phyloP scores from a whole-genome alignment of 2,888 invertebrate species.

The Tiliacea citrago region DNA sequence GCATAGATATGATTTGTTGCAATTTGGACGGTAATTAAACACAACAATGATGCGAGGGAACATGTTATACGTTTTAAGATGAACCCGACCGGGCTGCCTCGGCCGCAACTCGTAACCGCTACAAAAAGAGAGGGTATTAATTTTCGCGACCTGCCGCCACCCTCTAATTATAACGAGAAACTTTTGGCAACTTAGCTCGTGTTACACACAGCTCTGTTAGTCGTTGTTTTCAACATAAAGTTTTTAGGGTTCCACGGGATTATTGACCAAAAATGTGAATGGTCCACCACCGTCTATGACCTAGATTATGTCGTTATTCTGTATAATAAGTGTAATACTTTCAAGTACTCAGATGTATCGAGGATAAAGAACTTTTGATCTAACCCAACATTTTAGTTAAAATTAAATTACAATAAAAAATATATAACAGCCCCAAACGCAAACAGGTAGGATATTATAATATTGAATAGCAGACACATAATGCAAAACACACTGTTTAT shows the following conservation, averaged over 20 bases:
- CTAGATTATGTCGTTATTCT: too few relatives aligned
- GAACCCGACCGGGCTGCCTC: conserved; percentile 16
- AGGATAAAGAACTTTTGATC: background rate
- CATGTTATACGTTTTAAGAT: conserved; percentile 50
- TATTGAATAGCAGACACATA: background rate
- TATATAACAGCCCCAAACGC: too few relatives aligned
- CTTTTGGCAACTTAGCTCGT: conserved; percentile 81
- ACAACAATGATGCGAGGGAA: conserved; percentile 53
- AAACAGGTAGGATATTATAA: background rate
- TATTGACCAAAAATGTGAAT: conserved; percentile 25
- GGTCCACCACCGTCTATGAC: background rate
- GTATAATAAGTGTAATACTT: background rate
- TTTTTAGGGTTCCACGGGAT: conserved; percentile 69
- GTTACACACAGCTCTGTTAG: conserved; percentile 80
- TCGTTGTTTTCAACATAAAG: conserved; percentile 77
- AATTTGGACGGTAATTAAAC: conserved; percentile 63
- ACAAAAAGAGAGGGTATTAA: conserved; percentile 82
- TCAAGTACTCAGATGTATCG: background rate
- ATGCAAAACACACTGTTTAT: background rate
- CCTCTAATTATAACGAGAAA: conserved; percentile 85
- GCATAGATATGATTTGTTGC: conserved; percentile 48
- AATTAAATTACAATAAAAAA: background rate
- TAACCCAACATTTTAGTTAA: background rate
- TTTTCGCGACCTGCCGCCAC: conserved; percentile 77
- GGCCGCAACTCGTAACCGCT: conserved; percentile 60